These are phyloP conservation scores for Caenorhabditis brenneri DNA, from an alignment of 1,140 invertebrate species.

Conservation along the genomic window DNA sequence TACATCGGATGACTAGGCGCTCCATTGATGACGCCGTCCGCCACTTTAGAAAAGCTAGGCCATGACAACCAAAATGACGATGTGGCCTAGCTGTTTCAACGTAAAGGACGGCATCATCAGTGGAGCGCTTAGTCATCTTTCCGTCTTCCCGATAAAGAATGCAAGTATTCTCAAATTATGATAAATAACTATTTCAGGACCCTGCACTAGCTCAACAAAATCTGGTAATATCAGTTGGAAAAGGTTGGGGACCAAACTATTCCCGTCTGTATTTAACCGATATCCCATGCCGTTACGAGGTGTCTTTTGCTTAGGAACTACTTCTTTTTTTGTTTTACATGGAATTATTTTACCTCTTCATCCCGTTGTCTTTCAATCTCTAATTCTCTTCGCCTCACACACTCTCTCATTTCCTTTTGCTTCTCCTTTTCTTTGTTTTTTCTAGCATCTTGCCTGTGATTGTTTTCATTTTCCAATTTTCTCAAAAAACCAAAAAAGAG, in stretches of 20 bases:
- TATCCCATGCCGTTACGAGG: constrained; percentile 68
- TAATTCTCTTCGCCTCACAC: neutral
- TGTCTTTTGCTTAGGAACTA: constrained; percentile 61
- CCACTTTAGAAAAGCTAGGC: no score
- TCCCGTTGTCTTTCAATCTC: constrained; percentile 30
- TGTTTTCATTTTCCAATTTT: neutral
- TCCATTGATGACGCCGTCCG: no score
- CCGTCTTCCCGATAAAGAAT: no score
- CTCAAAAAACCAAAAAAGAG: neutral
- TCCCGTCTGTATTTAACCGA: constrained; percentile 63
- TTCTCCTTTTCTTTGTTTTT: neutral
- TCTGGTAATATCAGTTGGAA: constrained; percentile 66
- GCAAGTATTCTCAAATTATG: neutral
- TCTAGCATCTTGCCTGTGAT: constrained; percentile 32
- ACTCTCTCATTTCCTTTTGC: no score
- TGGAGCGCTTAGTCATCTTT: no score
- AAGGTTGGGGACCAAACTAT: constrained; percentile 69
- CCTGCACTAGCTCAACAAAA: constrained; percentile 57
- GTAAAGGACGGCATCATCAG: no score
- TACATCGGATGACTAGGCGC: no score
- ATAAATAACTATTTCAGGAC: no score
- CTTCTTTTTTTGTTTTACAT: neutral
- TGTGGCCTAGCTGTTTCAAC: no score
- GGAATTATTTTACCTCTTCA: neutral
- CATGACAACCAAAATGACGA: no score